These are phyloP conservation scores for Lathamus discolor DNA, from an alignment of 2,113 vertebrate species.

Conservation along the genomic window DNA sequence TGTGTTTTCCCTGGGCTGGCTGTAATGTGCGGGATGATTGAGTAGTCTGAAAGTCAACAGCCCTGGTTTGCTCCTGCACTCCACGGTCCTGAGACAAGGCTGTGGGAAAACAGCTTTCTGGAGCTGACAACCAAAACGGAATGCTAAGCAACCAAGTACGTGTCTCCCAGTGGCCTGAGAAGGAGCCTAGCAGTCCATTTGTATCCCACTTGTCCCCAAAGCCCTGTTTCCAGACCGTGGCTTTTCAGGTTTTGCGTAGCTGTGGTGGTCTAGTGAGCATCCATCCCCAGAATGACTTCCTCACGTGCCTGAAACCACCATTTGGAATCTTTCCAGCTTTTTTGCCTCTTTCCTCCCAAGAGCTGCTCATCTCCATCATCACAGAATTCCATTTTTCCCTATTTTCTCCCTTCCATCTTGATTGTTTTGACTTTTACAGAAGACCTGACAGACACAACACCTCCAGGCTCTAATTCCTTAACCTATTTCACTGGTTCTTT, in stretches of 20 bases:
- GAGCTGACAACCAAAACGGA: not conserved
- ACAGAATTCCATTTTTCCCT: not conserved
- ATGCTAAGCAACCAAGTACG: not conserved
- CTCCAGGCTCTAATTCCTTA: not conserved
- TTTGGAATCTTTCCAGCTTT: not conserved
- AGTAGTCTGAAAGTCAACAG: conserved; percentile 48
- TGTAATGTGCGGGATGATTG: conserved; percentile 49
- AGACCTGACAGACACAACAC: not conserved
- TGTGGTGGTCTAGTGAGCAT: conserved; percentile 39
- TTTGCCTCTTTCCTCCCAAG: not conserved
- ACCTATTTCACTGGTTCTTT: not conserved
- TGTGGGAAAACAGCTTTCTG: conserved; percentile 58
- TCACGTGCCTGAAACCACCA: not conserved
- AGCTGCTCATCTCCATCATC: not conserved
- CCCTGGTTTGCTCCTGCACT: conserved; percentile 29
- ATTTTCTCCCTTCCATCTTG: not conserved
- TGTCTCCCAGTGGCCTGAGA: not conserved
- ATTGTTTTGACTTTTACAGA: not conserved
- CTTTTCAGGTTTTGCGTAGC: not conserved
- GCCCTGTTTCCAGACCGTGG: not conserved
- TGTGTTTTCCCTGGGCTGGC: conserved; percentile 27
- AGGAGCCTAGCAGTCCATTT: conserved; percentile 24
- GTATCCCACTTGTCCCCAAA: conserved; percentile 31
- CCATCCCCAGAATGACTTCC: not conserved
- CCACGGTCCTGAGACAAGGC: not conserved